These are phyloP conservation scores for Notarius lentiginosus DNA, from an alignment of 2,113 vertebrate species.

Conservation along the genomic window DNA sequence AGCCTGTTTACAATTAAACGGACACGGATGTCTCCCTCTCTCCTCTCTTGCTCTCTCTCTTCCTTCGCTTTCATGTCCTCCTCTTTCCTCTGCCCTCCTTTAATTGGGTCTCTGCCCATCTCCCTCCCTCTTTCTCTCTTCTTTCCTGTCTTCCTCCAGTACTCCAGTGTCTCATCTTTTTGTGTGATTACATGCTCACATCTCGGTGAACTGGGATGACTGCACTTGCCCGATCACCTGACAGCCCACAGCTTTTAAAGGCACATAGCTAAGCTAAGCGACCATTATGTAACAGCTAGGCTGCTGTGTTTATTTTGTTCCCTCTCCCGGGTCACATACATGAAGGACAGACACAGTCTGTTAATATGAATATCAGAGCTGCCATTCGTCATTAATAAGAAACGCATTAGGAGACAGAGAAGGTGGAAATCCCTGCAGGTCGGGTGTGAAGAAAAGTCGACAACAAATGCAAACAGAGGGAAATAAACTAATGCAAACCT, in stretches of 20 bases:
- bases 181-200: conserved; percentile 59
- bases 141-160: conserved; percentile 41
- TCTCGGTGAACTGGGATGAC: conserved; percentile 64
- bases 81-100: conserved; percentile 55
- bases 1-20: conserved; percentile 65
- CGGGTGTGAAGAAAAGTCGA: background rate
- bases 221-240: conserved; percentile 73
- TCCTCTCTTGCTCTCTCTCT: conserved; percentile 31
- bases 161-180: conserved; percentile 47
- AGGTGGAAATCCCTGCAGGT: background rate
- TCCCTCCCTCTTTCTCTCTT: conserved; percentile 46
- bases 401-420: background rate
- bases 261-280: conserved; percentile 65
- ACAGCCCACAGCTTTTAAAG: conserved; percentile 77
- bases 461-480: background rate
- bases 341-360: conserved; percentile 31
- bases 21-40: conserved; percentile 56
- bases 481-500: background rate
- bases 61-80: conserved; percentile 51
- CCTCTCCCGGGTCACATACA: conserved; percentile 34
- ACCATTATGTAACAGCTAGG: conserved; percentile 61
- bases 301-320: conserved; percentile 49
- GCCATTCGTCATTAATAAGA: background rate
- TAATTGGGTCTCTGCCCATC: conserved; percentile 65
- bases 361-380: conserved; percentile 17